These are phyloP conservation scores for Beris morrisii DNA, from an alignment of 2,888 invertebrate genomes.

Conservation along the genomic window DNA sequence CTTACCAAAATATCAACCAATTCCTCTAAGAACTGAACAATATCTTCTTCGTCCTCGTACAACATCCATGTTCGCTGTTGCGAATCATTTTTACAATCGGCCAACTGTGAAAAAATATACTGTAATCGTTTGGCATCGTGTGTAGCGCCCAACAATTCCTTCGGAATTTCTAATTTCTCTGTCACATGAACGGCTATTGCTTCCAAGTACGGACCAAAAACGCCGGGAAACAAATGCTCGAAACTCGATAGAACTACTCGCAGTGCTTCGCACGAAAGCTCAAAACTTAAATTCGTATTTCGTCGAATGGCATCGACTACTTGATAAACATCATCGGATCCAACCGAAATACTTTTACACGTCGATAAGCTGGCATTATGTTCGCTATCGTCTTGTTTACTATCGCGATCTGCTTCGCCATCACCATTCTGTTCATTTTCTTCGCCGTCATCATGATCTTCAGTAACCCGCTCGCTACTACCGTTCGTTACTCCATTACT, in stretches of 20 bases:
- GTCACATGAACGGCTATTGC: conserved; percentile 64
- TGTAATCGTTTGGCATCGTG: conserved; percentile 82
- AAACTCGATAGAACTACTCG: conserved; percentile 69
- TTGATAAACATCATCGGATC: conserved; percentile 66
- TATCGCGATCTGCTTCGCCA: conserved; percentile 27
- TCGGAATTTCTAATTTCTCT: conserved; percentile 64
- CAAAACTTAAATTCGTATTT: conserved; percentile 83
- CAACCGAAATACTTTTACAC: conserved; percentile 41
- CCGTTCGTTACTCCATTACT: conserved; percentile 39
- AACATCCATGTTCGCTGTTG: conserved; percentile 95
- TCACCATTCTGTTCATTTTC: conserved; percentile 37
- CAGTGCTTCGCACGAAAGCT: conserved; percentile 81
- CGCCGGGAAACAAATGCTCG: conserved; percentile 61
- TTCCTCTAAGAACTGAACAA: conserved; percentile 81
- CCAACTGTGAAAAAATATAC: conserved; percentile 80
- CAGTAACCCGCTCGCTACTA: conserved; percentile 39
- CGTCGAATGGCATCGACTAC: conserved; percentile 78
- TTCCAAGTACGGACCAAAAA: conserved; percentile 63
- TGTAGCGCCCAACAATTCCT: conserved; percentile 68
- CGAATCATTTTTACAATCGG: conserved; percentile 89
- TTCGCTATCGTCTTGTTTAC: conserved; percentile 22
- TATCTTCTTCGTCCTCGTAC: conserved; percentile 89
- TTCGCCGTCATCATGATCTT: conserved; percentile 33
- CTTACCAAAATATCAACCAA: conserved; percentile 79
- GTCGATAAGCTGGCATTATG: conserved; percentile 23